A percentile compares a stretch with the other conserved stretches of the same genome.
phyloP scores from a whole-genome alignment of 1,140 invertebrate genomes.

The Ostrea denselamellosa region DNA sequence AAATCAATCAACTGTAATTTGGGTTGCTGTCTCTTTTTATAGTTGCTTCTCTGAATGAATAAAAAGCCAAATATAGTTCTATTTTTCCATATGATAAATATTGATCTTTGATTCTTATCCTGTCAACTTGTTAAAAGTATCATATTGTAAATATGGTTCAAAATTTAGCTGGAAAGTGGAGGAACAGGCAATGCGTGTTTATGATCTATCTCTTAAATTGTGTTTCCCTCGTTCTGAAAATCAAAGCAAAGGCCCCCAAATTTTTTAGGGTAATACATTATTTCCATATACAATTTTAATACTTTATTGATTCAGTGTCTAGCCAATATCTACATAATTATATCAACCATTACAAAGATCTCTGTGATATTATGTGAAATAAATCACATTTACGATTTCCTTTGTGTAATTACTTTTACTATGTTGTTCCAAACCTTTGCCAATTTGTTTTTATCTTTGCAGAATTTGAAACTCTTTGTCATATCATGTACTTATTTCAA shows the following conservation, averaged over 20 bases:
- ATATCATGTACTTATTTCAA: background rate
- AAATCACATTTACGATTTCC: slow-evolving; percentile 9
- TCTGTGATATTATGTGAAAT: background rate
- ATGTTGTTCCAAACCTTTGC: background rate
- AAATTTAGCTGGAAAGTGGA: too few relatives aligned
- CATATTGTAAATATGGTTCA: too few relatives aligned
- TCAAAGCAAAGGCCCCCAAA: background rate
- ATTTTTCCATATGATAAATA: too few relatives aligned
- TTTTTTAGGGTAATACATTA: background rate
- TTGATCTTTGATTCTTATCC: too few relatives aligned
- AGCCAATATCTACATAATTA: slow-evolving; percentile 11
- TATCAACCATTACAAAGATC: background rate
- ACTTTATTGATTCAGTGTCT: slow-evolving; percentile 11
- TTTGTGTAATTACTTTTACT: slow-evolving; percentile 13
- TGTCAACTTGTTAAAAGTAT: too few relatives aligned
- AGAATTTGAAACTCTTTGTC: background rate
- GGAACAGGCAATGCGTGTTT: too few relatives aligned
- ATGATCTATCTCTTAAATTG: background rate
- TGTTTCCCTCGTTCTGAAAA: background rate
- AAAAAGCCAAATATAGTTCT: too few relatives aligned
- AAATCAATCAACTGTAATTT: background rate
- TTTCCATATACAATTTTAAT: slow-evolving; percentile 19
- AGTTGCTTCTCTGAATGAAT: too few relatives aligned
- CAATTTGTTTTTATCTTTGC: slow-evolving; percentile 1
- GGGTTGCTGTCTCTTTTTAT: background rate